These are phyloP conservation scores for Hydrotaea diabolus DNA, from an alignment of 2,888 invertebrate genomes.

Conservation along the genomic window DNA sequence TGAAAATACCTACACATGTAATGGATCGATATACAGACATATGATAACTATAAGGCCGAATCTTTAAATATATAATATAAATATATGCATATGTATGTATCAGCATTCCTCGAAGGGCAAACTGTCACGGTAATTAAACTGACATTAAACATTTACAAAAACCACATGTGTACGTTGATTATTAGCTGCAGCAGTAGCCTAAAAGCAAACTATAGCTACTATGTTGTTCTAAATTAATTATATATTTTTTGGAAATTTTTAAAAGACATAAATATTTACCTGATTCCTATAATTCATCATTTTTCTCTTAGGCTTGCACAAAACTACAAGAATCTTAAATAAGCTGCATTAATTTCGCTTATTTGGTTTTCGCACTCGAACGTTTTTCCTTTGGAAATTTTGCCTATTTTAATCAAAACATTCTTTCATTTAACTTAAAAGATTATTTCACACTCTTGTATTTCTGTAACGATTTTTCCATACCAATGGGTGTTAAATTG, in stretches of 20 bases:
- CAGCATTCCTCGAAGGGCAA: neutral
- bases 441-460: slow-evolving; percentile 45
- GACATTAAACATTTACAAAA: neutral
- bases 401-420: neutral
- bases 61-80: no score
- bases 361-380: no score
- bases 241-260: neutral
- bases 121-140: neutral
- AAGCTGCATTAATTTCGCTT: no score
- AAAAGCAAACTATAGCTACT: neutral
- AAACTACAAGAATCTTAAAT: neutral
- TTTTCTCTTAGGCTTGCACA: neutral
- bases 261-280: slow-evolving; percentile 51
- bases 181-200: neutral
- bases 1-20: no score
- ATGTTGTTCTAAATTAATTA: neutral
- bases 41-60: neutral
- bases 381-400: neutral
- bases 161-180: neutral
- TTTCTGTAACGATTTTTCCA: slow-evolving; percentile 64
- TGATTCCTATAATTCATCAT: slow-evolving; percentile 61
- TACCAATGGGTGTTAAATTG: slow-evolving; percentile 42
- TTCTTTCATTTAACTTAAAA: slow-evolving; percentile 10
- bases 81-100: no score
- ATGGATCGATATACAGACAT: no score